Base-by-base conservation (phyloP, 2,113 vertebrate genomes). In the Variabilichromis moorii region DNA sequence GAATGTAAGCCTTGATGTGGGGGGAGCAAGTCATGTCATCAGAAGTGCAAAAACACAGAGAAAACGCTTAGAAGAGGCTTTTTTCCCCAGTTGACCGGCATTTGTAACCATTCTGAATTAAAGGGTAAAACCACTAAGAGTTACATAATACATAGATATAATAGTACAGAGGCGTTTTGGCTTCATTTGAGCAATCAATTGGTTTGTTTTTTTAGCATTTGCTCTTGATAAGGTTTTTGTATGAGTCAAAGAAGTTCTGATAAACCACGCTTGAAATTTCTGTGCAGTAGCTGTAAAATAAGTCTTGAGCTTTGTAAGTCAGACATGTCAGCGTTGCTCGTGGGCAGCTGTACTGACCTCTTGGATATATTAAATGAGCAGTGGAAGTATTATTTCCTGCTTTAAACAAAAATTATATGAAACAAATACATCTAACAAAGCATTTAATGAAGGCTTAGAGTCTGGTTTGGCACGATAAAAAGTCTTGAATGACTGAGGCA, bases 1-100 rank as follows among this genome's bases (percentile, higher is more conserved):
- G 81, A 91, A 83, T 87, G 76, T 73, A 13, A 86, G 55, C 54
- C 68, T 93, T 86, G 47, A 90, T 91, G 92, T 84, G 86, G 85
- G 45, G 45, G n/a, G 73, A 61, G 28, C 33, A 35, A 83, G 59
- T 88, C 78, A 35, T 81, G 79, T 86, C 87, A 84, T 61, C 47
- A 83, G 68, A 80, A 84, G 14, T 53, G 81, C 59, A 90, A 45
- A 12, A 81, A 42, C 40, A 10, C 26, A 8, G 54, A 84, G 68
- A 86, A 91, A 93, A 90, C 1, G 83, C 73, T 85, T 47, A 54
- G n/a, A 7, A 66, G 1, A 5, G 86, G 26, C 5, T 14, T 89
- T 78, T 47, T 28, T 88, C 0, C 26, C 35, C 42, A 35, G 42
- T 24, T 61, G 55, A 78, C 80, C 28, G 3, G 42, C n/a, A 13